Percentiles rank a stretch among this genome's conserved stretches.
These are phyloP conservation scores for Apogon talboti DNA, from an alignment of 2,797 vertebrate genomes.

Conservation along the genomic window DNA sequence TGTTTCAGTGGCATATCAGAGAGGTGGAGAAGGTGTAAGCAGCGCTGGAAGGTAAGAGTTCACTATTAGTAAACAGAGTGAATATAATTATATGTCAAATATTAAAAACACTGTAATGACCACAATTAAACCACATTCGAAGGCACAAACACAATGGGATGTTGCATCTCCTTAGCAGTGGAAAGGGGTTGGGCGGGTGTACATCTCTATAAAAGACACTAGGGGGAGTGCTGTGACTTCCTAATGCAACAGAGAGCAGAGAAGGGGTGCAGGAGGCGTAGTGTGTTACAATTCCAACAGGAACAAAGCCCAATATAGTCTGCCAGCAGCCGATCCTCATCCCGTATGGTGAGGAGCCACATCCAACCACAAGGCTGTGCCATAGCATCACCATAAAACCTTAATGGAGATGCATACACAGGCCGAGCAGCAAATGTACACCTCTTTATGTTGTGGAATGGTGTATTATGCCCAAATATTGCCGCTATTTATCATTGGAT, in stretches of 20 bases:
- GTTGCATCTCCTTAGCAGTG: neutral
- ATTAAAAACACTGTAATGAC: neutral
- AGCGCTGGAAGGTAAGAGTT: slow-evolving; percentile 95
- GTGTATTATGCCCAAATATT: slow-evolving; percentile 51
- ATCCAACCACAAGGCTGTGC: slow-evolving; percentile 79
- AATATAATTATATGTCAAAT: neutral
- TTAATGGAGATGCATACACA: slow-evolving; percentile 13
- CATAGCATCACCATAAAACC: slow-evolving; percentile 57
- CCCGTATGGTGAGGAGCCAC: slow-evolving; percentile 48
- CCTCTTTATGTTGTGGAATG: slow-evolving; percentile 50
- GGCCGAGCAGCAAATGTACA: slow-evolving; percentile 8
- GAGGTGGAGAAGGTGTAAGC: slow-evolving; percentile 97
- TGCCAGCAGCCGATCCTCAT: slow-evolving; percentile 61
- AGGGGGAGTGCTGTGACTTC: slow-evolving; percentile 89
- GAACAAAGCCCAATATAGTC: slow-evolving; percentile 78
- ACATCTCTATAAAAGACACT: slow-evolving; percentile 72
- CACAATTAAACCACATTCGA: neutral
- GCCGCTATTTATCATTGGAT: slow-evolving; percentile 20
- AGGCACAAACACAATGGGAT: neutral
- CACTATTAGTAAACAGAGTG: neutral
- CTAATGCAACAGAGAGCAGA: slow-evolving; percentile 31
- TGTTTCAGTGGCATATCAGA: slow-evolving; percentile 94
- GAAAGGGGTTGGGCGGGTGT: slow-evolving; percentile 42
- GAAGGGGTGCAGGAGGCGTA: slow-evolving; percentile 35
- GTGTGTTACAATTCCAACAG: slow-evolving; percentile 50